phyloP scores from a whole-genome alignment of 1,140 invertebrate genomes.

The Camponotus vicinus region DNA sequence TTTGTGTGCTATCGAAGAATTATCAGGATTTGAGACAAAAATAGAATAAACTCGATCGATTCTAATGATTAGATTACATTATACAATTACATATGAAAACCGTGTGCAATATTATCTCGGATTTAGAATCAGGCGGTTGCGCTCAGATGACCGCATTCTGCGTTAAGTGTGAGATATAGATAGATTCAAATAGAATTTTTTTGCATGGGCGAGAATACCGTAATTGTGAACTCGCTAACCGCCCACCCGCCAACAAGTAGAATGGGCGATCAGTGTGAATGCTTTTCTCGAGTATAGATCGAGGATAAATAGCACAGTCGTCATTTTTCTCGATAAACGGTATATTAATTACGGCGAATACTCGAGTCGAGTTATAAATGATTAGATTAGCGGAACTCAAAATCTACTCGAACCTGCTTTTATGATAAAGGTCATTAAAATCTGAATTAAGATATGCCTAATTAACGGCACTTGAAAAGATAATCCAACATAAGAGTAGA shows the following conservation, averaged over 20 bases:
- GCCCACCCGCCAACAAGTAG: neutral
- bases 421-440: neutral
- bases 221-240: neutral
- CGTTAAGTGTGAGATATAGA: neutral
- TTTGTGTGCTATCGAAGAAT: too few relatives aligned
- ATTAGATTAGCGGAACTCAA: neutral
- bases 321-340: neutral
- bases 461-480: neutral
- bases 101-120: neutral
- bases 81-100: neutral
- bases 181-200: constrained; percentile 8
- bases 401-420: neutral
- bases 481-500: neutral
- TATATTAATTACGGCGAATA: neutral
- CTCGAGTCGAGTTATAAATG: neutral
- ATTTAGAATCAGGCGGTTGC: neutral
- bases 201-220: neutral
- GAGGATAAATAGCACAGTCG: neutral
- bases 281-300: neutral
- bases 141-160: neutral
- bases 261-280: neutral
- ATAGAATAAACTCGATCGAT: too few relatives aligned
- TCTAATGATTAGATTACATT: too few relatives aligned
- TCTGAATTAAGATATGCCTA: neutral
- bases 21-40: too few relatives aligned